Evolutionary conservation across 2,888 invertebrate genomes (phyloP).

Genomic region (Cryptophagus acutangulus): DNA sequence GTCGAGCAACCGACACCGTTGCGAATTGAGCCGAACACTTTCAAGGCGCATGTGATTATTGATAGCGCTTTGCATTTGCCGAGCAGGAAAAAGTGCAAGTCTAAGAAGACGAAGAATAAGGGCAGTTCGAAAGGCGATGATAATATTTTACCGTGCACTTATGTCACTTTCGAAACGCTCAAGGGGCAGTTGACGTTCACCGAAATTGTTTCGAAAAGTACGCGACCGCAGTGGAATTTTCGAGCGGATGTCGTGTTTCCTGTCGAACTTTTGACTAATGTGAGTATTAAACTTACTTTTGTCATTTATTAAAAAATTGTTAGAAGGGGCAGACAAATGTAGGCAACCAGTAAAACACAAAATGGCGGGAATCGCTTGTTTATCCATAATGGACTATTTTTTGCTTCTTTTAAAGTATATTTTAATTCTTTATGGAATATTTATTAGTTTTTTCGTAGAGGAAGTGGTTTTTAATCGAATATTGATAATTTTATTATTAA

Average conservation of each 20-base stretch:
- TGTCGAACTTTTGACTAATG: constrained; percentile 51
- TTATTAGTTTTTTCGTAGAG: no score
- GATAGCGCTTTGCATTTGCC: constrained; percentile 57
- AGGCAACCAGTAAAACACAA: no score
- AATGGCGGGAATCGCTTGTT: no score
- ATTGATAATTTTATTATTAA: no score
- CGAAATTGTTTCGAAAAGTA: constrained; percentile 50
- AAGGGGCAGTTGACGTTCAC: constrained; percentile 45
- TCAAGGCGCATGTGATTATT: constrained; percentile 53
- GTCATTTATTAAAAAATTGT: constrained; percentile 1
- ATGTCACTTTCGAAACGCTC: constrained; percentile 56
- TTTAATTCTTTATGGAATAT: no score
- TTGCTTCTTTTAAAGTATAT: no score
- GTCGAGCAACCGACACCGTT: constrained; percentile 17
- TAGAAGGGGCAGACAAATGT: no score
- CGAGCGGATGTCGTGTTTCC: constrained; percentile 50
- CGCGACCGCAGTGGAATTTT: constrained; percentile 55
- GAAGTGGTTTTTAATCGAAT: no score
- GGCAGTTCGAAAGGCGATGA: constrained; percentile 40
- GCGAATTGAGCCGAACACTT: constrained; percentile 25
- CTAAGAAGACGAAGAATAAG: constrained; percentile 39
- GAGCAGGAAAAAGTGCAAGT: constrained; percentile 41
- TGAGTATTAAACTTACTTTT: constrained; percentile 44
- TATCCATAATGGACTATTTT: no score
- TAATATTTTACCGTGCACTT: constrained; percentile 54